A percentile compares a stretch with the other conserved stretches of the same genome.
These are phyloP conservation scores for Peromyscus californicus DNA, from an alignment of 2,113 vertebrate genomes.

Conservation along the genomic window DNA sequence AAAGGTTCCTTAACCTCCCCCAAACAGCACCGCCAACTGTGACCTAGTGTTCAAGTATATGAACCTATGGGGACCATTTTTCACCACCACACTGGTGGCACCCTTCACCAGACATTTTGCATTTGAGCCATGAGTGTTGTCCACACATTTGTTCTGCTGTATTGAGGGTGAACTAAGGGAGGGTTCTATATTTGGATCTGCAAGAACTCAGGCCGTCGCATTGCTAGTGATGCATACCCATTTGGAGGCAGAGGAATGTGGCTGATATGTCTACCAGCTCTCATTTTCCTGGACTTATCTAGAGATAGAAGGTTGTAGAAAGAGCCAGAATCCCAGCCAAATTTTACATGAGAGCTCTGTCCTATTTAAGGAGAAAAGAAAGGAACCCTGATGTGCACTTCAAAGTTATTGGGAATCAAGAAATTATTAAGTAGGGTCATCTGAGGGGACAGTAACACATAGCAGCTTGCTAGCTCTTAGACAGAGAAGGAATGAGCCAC, in stretches of 20 bases:
- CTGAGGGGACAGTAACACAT: background rate
- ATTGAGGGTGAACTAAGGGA: background rate
- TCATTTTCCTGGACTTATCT: background rate
- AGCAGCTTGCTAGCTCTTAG: constrained; percentile 5
- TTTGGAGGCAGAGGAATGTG: background rate
- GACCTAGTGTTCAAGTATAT: background rate
- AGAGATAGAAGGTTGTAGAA: constrained; percentile 1
- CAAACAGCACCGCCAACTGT: too few species aligned
- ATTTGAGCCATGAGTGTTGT: background rate
- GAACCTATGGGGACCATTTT: too few species aligned
- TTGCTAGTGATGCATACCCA: background rate
- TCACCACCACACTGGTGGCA: background rate
- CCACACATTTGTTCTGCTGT: background rate
- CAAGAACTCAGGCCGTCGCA: background rate
- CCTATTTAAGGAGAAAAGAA: background rate
- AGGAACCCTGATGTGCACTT: background rate
- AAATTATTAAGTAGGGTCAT: background rate
- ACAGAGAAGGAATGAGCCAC: background rate
- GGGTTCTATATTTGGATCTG: background rate
- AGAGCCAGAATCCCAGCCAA: background rate
- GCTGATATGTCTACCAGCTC: background rate
- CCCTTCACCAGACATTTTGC: background rate
- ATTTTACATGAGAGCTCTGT: constrained; percentile 10
- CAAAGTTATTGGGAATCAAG: background rate
- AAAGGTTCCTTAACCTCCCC: background rate